Percentiles rank a stretch among this genome's conserved stretches.
These are phyloP conservation scores for Ferdinandea cuprea DNA, from an alignment of 2,888 invertebrate species.

Conservation along the genomic window DNA sequence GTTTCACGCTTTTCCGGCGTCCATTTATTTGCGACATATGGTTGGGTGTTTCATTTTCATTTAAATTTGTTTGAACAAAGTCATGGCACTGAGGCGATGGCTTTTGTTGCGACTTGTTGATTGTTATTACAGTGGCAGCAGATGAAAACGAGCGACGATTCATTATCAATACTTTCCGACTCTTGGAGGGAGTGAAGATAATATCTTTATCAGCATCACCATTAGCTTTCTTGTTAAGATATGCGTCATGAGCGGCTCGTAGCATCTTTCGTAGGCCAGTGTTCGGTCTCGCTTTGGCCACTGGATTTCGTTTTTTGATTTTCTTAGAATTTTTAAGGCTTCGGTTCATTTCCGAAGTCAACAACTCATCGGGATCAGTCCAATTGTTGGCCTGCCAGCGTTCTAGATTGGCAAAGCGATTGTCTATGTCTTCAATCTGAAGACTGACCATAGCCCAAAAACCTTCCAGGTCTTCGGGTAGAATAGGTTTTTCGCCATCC, in stretches of 20 bases:
- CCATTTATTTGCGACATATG: constrained; percentile 10
- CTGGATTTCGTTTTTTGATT: constrained; percentile 63
- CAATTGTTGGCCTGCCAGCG: constrained; percentile 80
- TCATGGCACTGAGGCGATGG: not conserved
- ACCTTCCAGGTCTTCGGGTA: constrained; percentile 88
- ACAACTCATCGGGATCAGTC: constrained; percentile 79
- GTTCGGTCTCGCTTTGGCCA: constrained; percentile 75
- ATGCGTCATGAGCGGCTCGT: constrained; percentile 76
- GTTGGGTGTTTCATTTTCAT: constrained; percentile 32
- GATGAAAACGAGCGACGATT: constrained; percentile 74
- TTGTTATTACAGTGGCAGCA: constrained; percentile 75
- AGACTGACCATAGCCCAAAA: constrained; percentile 87
- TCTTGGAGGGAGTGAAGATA: constrained; percentile 67
- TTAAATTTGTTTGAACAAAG: not conserved
- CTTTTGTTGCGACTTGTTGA: constrained; percentile 57
- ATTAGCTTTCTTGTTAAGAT: constrained; percentile 75
- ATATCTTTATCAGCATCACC: constrained; percentile 43
- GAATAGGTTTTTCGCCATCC: constrained; percentile 78
- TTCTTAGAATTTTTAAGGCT: constrained; percentile 69
- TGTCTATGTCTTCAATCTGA: constrained; percentile 81
- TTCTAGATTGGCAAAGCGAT: constrained; percentile 79
- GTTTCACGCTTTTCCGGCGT: constrained; percentile 54
- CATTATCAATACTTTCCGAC: constrained; percentile 68
- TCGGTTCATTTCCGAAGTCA: constrained; percentile 12
- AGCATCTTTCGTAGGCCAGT: constrained; percentile 77